Evolutionary conservation across 2,888 invertebrate species (phyloP), one percentile per base, ranked within the genome.

Genomic region (Eupithecia subfuscata): DNA sequence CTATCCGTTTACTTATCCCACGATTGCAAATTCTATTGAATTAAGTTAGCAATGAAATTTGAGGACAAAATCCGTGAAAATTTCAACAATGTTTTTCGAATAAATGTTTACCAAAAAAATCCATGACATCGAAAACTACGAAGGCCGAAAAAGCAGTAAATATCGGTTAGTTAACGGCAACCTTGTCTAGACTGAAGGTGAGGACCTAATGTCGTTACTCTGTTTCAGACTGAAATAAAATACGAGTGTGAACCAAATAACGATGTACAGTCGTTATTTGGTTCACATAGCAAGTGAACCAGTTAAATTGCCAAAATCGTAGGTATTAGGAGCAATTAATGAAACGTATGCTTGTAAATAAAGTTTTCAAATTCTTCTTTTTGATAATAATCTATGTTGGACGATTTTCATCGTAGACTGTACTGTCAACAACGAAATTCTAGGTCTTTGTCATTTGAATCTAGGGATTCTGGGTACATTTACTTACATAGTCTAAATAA

Each of bases 131-230:
- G 16, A 25, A 43, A 45, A 22, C 45, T 22, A 67, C 67, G 37
- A 43, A 45, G 43, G 25, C 22, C 43, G n/a, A 45, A 68, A 43
- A 68, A 68, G 65, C 69, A 73, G 70, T 73, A 75, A 64, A 70
- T 70, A 70, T 71, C 67, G 60, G 72, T 74, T 74, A 74, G 52
- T 37, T 67, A 67, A 67, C 43, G 65, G n/a, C 65, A 64, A 76
- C 76, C 78, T 78, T 76, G 73, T 68, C 70, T 64, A 69, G 78
- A 67, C 75, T 78, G 69, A 34, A 78, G 78, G 78, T 78, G 78
- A 78, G 65, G 56, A 67, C 63, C 56, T 70, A 65, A 68, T 70
- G 70, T 60, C 67, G 63, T 71, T 76, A 70, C 69, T 74, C 65
- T 52, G 60, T 25, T 60, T 43, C 68, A 74, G 65, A 34, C 37